Evolutionary conservation across 2,113 vertebrate species (phyloP).

Genomic region (Macroglossus sobrinus): DNA sequence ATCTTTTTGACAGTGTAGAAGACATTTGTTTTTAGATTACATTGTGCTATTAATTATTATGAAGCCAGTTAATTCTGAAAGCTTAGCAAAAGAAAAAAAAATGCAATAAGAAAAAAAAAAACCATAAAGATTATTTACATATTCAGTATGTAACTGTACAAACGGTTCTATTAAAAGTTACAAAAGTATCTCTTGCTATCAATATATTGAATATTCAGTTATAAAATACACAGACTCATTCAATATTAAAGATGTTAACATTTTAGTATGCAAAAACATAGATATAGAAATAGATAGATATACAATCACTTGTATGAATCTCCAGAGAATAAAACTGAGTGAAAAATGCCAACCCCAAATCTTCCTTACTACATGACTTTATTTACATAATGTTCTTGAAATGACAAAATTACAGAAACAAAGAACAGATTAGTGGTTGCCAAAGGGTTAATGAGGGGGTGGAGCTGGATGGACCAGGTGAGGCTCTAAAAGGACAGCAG

Average conservation of each 20-base stretch:
- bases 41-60: not conserved
- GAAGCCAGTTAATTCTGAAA: not conserved
- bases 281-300: not conserved
- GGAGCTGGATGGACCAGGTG: not conserved
- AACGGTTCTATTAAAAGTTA: not conserved
- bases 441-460: not conserved
- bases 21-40: not conserved
- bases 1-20: not conserved
- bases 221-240: not conserved
- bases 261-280: not conserved
- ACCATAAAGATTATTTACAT: not conserved
- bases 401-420: not conserved
- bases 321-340: not conserved
- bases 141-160: not conserved
- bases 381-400: not conserved
- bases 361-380: not conserved
- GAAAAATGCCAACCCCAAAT: not conserved
- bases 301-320: not conserved
- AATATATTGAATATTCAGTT: not conserved
- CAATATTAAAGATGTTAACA: not conserved
- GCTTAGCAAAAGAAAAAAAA: not conserved
- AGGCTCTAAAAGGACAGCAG: not conserved
- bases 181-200: not conserved
- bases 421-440: not conserved
- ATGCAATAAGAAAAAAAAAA: not conserved